Evolutionary conservation across 1,140 invertebrate genomes (phyloP).

Genomic region (Tribolium madens): DNA sequence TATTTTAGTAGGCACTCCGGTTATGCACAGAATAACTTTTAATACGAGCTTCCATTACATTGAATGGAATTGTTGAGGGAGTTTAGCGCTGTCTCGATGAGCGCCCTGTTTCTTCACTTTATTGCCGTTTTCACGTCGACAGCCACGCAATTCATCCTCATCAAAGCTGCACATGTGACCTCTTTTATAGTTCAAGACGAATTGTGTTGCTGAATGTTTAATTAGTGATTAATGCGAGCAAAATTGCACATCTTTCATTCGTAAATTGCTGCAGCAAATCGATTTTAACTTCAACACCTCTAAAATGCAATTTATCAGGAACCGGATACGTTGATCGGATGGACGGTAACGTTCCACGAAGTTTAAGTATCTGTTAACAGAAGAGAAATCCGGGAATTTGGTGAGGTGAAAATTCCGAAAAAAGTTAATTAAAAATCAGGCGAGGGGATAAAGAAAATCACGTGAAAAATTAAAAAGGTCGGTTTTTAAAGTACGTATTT

Average conservation of each 20-base stretch:
- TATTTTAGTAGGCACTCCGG: slow-evolving; percentile 42
- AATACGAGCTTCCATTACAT: slow-evolving; percentile 31
- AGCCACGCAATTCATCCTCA: slow-evolving; percentile 7
- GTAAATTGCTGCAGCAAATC: slow-evolving; percentile 14
- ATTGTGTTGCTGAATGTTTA: slow-evolving; percentile 5
- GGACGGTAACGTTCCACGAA: neutral
- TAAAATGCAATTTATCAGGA: slow-evolving; percentile 28
- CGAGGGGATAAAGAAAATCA: neutral
- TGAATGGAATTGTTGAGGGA: slow-evolving; percentile 26
- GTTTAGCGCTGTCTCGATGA: slow-evolving; percentile 12
- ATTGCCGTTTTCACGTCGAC: slow-evolving; percentile 12
- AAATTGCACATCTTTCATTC: neutral
- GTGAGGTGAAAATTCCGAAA: neutral
- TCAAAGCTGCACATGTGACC: slow-evolving; percentile 12
- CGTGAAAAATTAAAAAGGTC: too few relatives aligned
- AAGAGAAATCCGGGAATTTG: slow-evolving; percentile 2
- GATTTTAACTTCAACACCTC: slow-evolving; percentile 23
- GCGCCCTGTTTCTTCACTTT: slow-evolving; percentile 18
- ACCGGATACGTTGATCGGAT: neutral
- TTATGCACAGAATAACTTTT: slow-evolving; percentile 36
- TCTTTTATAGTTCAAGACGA: neutral
- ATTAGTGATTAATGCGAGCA: slow-evolving; percentile 15
- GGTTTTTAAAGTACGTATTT: too few relatives aligned
- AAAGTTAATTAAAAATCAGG: slow-evolving; percentile 6
- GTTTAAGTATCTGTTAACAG: neutral